These are phyloP conservation scores for Troglohyphantes excavatus DNA, from an alignment of 2,888 invertebrate species.

Conservation along the genomic window DNA sequence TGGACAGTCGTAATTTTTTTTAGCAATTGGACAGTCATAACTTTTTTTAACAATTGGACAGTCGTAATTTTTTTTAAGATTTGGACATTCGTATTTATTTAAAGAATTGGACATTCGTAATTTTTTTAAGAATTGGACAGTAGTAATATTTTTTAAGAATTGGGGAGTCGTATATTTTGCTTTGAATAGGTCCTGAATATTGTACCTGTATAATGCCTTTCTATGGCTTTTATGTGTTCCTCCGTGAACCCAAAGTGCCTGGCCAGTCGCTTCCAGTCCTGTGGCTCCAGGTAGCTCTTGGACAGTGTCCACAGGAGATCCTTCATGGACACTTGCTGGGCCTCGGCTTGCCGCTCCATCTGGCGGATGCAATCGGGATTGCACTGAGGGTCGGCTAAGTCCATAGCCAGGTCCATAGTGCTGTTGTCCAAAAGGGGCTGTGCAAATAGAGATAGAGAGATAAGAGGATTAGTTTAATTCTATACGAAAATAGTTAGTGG, in stretches of 20 bases:
- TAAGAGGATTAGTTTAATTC: neutral
- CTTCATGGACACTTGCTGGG: conserved; percentile 80
- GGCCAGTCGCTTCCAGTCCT: conserved; percentile 87
- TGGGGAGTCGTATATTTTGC: too few relatives aligned
- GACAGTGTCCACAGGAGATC: conserved; percentile 83
- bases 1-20: too few relatives aligned
- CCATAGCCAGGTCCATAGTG: neutral
- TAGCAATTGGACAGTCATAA: too few relatives aligned
- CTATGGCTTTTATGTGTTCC: conserved; percentile 87
- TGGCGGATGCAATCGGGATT: conserved; percentile 45
- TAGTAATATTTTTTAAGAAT: too few relatives aligned
- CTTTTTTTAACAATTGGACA: too few relatives aligned
- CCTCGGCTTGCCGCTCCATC: conserved; percentile 71
- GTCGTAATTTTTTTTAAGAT: too few relatives aligned
- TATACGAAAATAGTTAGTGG: too few relatives aligned
- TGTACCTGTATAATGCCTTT: conserved; percentile 88
- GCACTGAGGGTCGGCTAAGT: neutral
- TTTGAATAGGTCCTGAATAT: too few relatives aligned
- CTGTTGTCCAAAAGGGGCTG: conserved; percentile 38
- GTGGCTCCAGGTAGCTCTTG: conserved; percentile 85
- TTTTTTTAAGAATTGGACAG: too few relatives aligned
- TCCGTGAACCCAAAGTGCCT: conserved; percentile 87
- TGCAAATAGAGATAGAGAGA: too few relatives aligned
- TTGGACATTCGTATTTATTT: too few relatives aligned
- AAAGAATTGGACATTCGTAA: too few relatives aligned